Base-by-base conservation (phyloP, 2,797 vertebrate species). In the Pempheris klunzingeri region DNA sequence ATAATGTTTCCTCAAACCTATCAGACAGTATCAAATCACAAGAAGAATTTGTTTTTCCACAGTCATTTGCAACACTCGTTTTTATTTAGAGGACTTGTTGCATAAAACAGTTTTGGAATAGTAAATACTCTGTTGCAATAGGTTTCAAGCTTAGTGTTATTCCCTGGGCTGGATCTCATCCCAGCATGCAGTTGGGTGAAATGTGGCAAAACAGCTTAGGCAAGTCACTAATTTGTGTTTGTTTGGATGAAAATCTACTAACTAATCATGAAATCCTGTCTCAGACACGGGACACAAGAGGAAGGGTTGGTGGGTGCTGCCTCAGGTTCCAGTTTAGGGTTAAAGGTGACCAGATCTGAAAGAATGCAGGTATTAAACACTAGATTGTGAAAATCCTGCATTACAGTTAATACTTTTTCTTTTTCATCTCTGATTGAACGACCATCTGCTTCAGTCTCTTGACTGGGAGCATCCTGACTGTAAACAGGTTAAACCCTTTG, bases 381-480 rank as follows among this genome's bases (percentile, higher is more conserved):
- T n/a, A n/a, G 4, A 66, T 38, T 41, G 22, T 28, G 34, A 9
- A 24, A 59, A 18, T 12, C 39, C 24, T 6, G 3, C 14, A 24
- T 53, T 22, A 52, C 15, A 18, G 10, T 34, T 32, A 6, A 32
- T 4, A 32, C 4, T 34, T n/a, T 20, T 1, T 50, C 30, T 62
- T 32, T 3, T 15, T 38, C 36, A 7, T 17, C 9, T 24, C 2
- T 6, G 50, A 69, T 12, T 44, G 32, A 46, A 47, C 0, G 0
- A 61, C 65, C 73, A 70, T 53, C 74, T 82, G 61, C 49, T 77
- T 62, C 61, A 53, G 53, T 17, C 20, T 28, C 28, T 24, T 71
- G 20, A 58, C 22, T 64, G 18, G 1, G 5, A 4, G 26, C 50
- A 36, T 57, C 54, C 38, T n/a, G 50, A 32, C 26, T 60, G 26